Percentiles rank a stretch among this genome's conserved stretches.
Conservation (phyloP, 2,113 vertebrate genomes). For the Mus spicilegus region DNA sequence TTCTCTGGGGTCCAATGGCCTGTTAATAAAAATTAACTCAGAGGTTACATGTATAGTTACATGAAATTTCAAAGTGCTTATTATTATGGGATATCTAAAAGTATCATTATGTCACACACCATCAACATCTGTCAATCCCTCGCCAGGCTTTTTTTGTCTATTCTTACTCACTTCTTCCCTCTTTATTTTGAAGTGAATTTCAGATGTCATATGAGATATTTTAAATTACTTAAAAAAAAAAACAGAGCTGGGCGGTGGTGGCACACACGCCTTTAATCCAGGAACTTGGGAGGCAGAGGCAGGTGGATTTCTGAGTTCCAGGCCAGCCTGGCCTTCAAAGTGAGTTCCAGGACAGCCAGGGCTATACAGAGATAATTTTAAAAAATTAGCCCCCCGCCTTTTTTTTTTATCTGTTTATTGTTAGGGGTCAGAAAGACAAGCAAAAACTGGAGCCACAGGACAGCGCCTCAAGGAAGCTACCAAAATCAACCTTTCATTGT, state of each 20-base stretch:
- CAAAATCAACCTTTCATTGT: slow-evolving; percentile 98
- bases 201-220: not conserved
- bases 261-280: too few species aligned
- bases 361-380: not conserved
- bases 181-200: slow-evolving; percentile 51
- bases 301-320: too few species aligned
- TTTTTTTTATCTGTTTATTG: slow-evolving; percentile 64
- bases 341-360: too few species aligned
- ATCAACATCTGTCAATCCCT: not conserved
- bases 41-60: not conserved
- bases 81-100: not conserved
- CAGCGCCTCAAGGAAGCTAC: slow-evolving; percentile 98
- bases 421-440: slow-evolving; percentile 98
- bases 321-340: too few species aligned
- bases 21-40: not conserved
- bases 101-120: not conserved
- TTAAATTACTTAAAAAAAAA: slow-evolving; percentile 4
- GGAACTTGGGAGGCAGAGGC: too few species aligned
- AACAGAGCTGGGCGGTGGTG: too few species aligned
- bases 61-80: not conserved
- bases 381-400: not conserved
- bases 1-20: not conserved
- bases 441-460: slow-evolving; percentile 98
- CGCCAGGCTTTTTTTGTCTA: not conserved
- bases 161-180: not conserved